Base-by-base conservation (phyloP, 2,113 vertebrate genomes). In the Gymnogyps californianus region DNA sequence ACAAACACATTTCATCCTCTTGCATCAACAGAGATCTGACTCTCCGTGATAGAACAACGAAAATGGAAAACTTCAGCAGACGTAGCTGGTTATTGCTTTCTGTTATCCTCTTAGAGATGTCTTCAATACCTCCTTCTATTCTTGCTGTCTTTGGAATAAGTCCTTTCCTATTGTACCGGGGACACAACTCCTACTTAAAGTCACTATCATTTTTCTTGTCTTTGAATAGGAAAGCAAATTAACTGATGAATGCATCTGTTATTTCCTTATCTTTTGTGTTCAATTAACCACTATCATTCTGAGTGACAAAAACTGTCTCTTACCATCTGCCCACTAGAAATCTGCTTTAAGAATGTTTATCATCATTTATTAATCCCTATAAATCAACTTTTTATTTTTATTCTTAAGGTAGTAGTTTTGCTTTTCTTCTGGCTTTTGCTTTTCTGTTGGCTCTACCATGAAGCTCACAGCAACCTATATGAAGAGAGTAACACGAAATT, bases 281-380 rank as follows among this genome's bases (percentile, higher is more conserved):
- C 95, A 89, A 78, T 89, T 93, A 97, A 75, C 84, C 47, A 78
- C 84, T 96, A 86, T 89, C 85, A 87, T 79, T 95, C 62, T 89
- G 59, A 92, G 79, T 96, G 83, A 95, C 92, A 91, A 89, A 95
- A 94, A 84, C 62, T 61, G 58, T 89, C 79, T 82, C 89, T 89
- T 94, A 93, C 77, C 79, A 97, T 97, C 93, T 98, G 89, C 94
- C 92, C 91, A 93, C 61, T 72, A 79, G 51, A 96, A 91, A 97
- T 94, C 86, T 71, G 92, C 74, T 88, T 82, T 78, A 80, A 96
- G 82, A 91, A 82, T 19, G 2, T 92, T 91, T 85, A 58, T 93
- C 55, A 75, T 91, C 24, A 76, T 67, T 95, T 88, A 96, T 77
- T 82, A 84, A 75, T 86, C 25, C 24, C n/a, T 46, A 42, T 58